These are phyloP conservation scores for Chrysolina oricalcia DNA, from an alignment of 2,888 invertebrate species.

Conservation along the genomic window DNA sequence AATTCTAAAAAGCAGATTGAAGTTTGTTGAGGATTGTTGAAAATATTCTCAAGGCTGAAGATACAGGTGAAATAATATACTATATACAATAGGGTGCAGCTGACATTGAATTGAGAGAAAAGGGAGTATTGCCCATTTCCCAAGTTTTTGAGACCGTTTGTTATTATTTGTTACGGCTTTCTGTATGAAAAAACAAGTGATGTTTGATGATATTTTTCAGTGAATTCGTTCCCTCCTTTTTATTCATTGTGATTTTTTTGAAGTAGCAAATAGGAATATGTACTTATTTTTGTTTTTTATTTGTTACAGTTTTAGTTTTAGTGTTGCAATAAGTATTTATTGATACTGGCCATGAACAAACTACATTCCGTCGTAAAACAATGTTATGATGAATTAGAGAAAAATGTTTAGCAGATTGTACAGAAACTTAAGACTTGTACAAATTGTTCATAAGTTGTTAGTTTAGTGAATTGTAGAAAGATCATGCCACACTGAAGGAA, in stretches of 20 bases:
- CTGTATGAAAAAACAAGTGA: conserved; percentile 40
- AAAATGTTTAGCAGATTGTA: conserved; percentile 39
- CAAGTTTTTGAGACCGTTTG: too few relatives aligned
- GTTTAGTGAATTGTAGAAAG: conserved; percentile 20
- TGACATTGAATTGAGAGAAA: neutral
- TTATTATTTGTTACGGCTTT: conserved; percentile 32
- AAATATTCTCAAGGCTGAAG: neutral
- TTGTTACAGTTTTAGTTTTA: conserved; percentile 32
- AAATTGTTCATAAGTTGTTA: conserved; percentile 51
- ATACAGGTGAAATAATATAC: neutral
- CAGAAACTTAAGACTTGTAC: conserved; percentile 52
- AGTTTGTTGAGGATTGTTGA: too few relatives aligned
- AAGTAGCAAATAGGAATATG: conserved; percentile 30
- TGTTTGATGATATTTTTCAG: conserved; percentile 51
- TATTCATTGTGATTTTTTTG: conserved; percentile 54
- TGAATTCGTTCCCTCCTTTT: conserved; percentile 46
- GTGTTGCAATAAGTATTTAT: conserved; percentile 47
- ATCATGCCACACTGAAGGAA: neutral
- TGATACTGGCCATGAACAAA: conserved; percentile 50
- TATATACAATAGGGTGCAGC: neutral
- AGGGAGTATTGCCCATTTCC: too few relatives aligned
- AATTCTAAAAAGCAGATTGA: too few relatives aligned
- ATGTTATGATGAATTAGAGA: conserved; percentile 14
- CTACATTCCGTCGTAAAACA: conserved; percentile 47
- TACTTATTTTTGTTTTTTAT: conserved; percentile 49